Percentiles rank a stretch among this genome's conserved stretches.
These are phyloP conservation scores for Siniperca undulata DNA, from an alignment of 2,797 vertebrate species.

Conservation along the genomic window DNA sequence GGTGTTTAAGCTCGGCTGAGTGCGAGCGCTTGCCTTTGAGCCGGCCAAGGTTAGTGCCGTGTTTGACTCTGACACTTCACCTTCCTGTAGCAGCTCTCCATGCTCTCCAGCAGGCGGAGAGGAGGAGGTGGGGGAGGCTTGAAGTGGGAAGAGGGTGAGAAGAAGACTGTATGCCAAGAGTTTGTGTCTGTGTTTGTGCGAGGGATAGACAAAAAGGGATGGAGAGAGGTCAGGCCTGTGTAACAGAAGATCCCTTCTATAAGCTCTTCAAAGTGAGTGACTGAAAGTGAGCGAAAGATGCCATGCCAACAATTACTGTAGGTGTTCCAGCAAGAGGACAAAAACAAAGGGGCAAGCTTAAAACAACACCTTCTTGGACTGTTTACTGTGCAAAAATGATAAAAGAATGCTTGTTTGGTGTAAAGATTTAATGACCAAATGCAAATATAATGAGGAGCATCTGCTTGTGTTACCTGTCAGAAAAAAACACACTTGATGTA, in stretches of 20 bases:
- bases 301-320: constrained; percentile 2
- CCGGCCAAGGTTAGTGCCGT: constrained; percentile 50
- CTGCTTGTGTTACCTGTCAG: constrained; percentile 11
- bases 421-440: background rate
- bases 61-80: constrained; percentile 75
- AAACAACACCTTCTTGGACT: background rate
- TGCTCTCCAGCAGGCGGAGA: constrained; percentile 24
- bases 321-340: background rate
- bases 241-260: constrained; percentile 16
- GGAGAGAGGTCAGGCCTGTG: constrained; percentile 33
- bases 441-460: constrained; percentile 7
- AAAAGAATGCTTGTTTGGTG: background rate
- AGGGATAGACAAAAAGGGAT: constrained; percentile 1
- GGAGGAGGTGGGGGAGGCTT: background rate
- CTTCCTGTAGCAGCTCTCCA: constrained; percentile 53
- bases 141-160: background rate
- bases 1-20: constrained; percentile 65
- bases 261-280: constrained; percentile 22
- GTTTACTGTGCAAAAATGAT: background rate
- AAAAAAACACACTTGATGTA: constrained; percentile 11
- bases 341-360: background rate
- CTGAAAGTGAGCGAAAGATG: constrained; percentile 11
- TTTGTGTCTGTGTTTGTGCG: constrained; percentile 23
- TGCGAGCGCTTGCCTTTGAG: constrained; percentile 59
- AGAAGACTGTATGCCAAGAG: constrained; percentile 4